Evolutionary conservation across 2,888 invertebrate species (phyloP).

Genomic region (Parnassius glacialis): DNA sequence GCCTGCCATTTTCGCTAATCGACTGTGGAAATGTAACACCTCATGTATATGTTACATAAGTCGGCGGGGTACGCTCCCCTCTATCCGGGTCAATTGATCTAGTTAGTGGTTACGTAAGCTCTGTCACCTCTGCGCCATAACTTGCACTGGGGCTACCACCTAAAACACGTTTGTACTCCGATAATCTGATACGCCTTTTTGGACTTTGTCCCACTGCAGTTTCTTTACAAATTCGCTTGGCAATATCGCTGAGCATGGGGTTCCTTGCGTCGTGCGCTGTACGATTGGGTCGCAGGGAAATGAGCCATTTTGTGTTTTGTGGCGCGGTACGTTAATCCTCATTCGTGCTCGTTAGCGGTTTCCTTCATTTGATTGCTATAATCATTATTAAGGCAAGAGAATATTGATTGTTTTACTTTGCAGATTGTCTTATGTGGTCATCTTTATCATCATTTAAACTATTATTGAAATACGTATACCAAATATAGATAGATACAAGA

Average conservation of each 20-base stretch:
- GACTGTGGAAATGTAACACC: slow-evolving; percentile 15
- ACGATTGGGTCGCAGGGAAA: slow-evolving; percentile 27
- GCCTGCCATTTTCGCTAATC: slow-evolving; percentile 4
- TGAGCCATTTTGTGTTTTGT: slow-evolving; percentile 28
- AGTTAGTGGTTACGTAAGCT: slow-evolving; percentile 36
- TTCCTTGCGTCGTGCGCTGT: slow-evolving; percentile 2
- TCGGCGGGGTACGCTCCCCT: background rate
- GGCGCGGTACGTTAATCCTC: slow-evolving; percentile 26
- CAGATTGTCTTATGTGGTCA: no score
- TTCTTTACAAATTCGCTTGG: slow-evolving; percentile 1
- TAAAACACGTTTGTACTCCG: background rate
- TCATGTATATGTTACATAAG: background rate
- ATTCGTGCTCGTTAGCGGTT: slow-evolving; percentile 18
- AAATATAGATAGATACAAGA: no score
- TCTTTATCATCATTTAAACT: no score
- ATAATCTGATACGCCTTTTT: background rate
- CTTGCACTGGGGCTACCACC: background rate
- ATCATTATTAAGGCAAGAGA: background rate
- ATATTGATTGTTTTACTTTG: background rate
- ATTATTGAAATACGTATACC: no score
- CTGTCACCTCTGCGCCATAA: slow-evolving; percentile 20
- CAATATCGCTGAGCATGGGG: background rate
- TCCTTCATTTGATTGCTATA: background rate
- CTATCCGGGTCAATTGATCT: slow-evolving; percentile 27
- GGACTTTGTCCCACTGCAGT: background rate